A percentile compares a stretch with the other conserved stretches of the same genome.
These are phyloP conservation scores for Sylvicola cinctus DNA, from an alignment of 2,888 invertebrate genomes.

Conservation along the genomic window DNA sequence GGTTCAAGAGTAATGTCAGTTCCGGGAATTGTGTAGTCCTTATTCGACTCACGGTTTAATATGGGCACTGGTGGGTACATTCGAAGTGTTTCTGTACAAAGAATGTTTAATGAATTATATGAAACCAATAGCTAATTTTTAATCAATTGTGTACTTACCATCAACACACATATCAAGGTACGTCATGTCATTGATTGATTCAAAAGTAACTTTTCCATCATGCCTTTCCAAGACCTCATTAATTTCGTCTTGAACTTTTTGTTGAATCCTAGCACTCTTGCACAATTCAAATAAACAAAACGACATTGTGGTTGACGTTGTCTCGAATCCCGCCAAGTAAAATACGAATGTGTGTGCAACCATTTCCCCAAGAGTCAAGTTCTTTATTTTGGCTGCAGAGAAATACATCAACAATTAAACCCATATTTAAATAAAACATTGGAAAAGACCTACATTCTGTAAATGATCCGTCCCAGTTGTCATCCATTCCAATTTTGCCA, in stretches of 20 bases:
- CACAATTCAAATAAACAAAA: background rate
- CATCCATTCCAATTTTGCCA: slow-evolving; percentile 6
- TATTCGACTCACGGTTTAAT: slow-evolving; percentile 23
- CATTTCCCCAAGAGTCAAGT: no score
- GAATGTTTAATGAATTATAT: no score
- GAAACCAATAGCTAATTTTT: no score
- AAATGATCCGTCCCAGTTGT: slow-evolving; percentile 4
- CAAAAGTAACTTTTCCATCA: background rate
- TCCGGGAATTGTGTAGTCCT: slow-evolving; percentile 18
- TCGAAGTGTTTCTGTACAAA: slow-evolving; percentile 24
- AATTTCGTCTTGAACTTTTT: background rate
- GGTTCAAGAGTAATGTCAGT: slow-evolving; percentile 17
- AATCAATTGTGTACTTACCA: no score
- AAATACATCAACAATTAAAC: no score
- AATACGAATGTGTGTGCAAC: no score
- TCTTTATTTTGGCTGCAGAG: no score
- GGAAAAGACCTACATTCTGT: no score
- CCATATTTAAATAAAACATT: no score
- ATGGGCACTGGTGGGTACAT: slow-evolving; percentile 25
- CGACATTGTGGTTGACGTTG: background rate
- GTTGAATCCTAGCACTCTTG: background rate
- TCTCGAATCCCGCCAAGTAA: background rate
- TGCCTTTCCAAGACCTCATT: background rate
- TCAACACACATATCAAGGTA: background rate
- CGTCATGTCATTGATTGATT: background rate